These are phyloP conservation scores for Caloenas nicobarica DNA, from an alignment of 2,113 vertebrate species.

Conservation along the genomic window DNA sequence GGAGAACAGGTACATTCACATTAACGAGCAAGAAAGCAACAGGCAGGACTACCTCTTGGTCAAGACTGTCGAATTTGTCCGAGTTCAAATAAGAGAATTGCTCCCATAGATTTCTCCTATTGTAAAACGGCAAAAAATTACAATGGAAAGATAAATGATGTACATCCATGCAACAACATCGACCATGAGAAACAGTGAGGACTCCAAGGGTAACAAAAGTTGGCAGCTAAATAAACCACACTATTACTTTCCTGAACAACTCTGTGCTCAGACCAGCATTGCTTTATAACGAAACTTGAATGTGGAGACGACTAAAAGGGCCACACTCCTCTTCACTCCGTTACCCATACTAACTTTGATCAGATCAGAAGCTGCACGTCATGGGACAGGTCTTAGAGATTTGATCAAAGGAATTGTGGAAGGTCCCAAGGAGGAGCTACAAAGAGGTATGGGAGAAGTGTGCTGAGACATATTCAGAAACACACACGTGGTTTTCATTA, in stretches of 20 bases:
- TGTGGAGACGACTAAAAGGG: neutral
- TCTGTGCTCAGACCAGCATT: neutral
- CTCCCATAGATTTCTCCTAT: neutral
- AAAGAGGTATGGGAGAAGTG: neutral
- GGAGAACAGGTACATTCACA: neutral
- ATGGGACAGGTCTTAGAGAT: neutral
- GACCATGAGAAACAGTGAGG: neutral
- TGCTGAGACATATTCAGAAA: neutral
- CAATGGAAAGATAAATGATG: neutral
- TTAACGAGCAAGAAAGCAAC: neutral
- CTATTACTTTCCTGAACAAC: neutral
- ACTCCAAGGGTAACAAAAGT: neutral
- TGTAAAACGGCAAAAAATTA: neutral
- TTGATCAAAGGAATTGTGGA: neutral
- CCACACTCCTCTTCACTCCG: neutral
- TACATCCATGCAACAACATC: neutral
- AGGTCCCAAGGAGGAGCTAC: neutral
- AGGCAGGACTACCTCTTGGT: neutral
- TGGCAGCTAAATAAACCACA: neutral
- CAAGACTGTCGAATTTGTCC: neutral
- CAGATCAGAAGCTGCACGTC: neutral
- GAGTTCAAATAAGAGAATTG: neutral
- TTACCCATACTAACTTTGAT: neutral
- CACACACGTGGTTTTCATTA: neutral
- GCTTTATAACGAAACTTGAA: neutral